Evolutionary conservation across 1,140 invertebrate species (phyloP).

Genomic region (Drosophila baimaii): DNA sequence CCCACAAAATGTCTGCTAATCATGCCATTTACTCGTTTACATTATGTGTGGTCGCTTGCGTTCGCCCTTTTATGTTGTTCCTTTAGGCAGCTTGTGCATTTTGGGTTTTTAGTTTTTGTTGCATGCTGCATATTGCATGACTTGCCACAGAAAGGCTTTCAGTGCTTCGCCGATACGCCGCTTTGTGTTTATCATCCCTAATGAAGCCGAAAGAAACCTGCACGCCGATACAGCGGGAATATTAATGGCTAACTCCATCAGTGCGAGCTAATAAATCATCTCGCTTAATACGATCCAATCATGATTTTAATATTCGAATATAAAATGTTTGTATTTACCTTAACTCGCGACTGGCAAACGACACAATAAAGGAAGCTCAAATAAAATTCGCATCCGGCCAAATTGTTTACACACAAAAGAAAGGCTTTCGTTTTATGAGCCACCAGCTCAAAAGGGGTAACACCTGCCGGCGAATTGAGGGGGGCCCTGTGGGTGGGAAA

Average conservation of each 20-base stretch:
- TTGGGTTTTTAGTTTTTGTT: constrained; percentile 8
- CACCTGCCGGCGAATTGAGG: constrained; percentile 17
- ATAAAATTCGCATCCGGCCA: constrained; percentile 46
- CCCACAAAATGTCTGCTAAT: constrained; percentile 58
- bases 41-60: constrained; percentile 36
- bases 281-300: constrained; percentile 21
- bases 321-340: constrained; percentile 27
- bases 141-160: constrained; percentile 28
- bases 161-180: background rate
- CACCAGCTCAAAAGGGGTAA: constrained; percentile 37
- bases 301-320: constrained; percentile 33
- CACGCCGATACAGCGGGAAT: background rate
- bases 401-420: constrained; percentile 48
- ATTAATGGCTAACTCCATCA: constrained; percentile 16
- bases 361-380: constrained; percentile 46
- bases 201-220: constrained; percentile 30
- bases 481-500: background rate
- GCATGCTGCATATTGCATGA: constrained; percentile 56
- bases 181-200: constrained; percentile 27
- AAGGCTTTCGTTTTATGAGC: constrained; percentile 32
- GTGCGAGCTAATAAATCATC: constrained; percentile 33
- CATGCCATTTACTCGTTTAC: constrained; percentile 60
- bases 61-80: background rate
- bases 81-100: constrained; percentile 14
- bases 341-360: constrained; percentile 38